Evolutionary conservation across 2,888 invertebrate species (phyloP).

Genomic region (Lingula anatina): DNA sequence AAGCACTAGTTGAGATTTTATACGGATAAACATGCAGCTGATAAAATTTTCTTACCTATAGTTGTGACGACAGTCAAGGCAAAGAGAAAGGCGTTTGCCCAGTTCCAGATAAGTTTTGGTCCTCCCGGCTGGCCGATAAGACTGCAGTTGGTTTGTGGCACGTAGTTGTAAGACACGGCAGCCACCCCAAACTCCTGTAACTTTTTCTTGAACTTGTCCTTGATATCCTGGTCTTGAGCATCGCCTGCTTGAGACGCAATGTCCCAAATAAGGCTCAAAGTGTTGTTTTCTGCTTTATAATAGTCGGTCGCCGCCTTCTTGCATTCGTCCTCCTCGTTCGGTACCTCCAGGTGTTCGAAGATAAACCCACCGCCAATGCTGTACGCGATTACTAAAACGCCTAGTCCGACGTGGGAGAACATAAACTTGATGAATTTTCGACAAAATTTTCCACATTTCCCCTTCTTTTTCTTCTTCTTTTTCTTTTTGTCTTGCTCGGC

Average conservation of each 20-base stretch:
- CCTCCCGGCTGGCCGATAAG: not conserved
- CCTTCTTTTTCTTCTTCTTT: not conserved
- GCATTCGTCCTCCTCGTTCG: conserved; percentile 47
- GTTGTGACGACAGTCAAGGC: not conserved
- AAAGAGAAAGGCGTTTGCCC: not conserved
- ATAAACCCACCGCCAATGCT: conserved; percentile 50
- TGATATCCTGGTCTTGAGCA: not conserved
- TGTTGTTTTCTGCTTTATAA: conserved; percentile 31
- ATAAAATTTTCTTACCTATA: not conserved
- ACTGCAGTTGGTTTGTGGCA: not conserved
- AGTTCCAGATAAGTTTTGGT: not conserved
- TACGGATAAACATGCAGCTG: too few relatives aligned
- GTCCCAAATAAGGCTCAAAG: conserved; percentile 15
- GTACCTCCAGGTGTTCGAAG: conserved; percentile 49
- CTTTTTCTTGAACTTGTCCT: not conserved
- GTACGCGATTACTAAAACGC: conserved; percentile 44
- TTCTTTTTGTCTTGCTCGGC: too few relatives aligned
- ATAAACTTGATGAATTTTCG: conserved; percentile 43
- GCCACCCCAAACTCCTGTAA: not conserved
- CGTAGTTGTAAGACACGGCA: not conserved
- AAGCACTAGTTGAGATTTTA: too few relatives aligned
- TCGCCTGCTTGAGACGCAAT: not conserved
- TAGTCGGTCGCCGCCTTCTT: conserved; percentile 41
- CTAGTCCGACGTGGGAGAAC: conserved; percentile 50
- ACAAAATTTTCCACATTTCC: too few relatives aligned